phyloP scores from a whole-genome alignment of 2,888 invertebrate genomes.

The Trissolcus brochymenae region DNA sequence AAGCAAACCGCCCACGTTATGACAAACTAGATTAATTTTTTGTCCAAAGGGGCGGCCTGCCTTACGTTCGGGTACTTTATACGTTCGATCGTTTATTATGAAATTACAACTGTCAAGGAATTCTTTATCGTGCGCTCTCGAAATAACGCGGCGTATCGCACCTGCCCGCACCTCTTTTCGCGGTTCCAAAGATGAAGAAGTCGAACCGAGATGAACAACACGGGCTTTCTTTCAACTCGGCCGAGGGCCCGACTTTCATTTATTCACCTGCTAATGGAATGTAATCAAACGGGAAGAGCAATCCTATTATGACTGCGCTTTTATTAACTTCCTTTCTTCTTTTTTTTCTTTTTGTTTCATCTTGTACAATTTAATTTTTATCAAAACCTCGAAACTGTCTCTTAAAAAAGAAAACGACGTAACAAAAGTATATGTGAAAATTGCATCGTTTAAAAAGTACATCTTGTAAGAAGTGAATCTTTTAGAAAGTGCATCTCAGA shows the following conservation, averaged over 20 bases:
- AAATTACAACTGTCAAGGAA: constrained; percentile 73
- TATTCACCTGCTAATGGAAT: constrained; percentile 51
- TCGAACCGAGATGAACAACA: constrained; percentile 36
- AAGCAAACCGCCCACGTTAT: constrained; percentile 76
- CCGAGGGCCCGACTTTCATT: constrained; percentile 39
- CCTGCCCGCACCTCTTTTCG: constrained; percentile 59
- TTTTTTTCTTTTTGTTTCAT: background rate
- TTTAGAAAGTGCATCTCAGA: no score
- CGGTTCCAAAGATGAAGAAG: constrained; percentile 52
- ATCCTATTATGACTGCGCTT: constrained; percentile 5
- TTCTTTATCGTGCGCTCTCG: constrained; percentile 56
- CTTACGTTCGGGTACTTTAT: constrained; percentile 43
- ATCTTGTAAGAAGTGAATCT: no score
- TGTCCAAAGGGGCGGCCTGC: constrained; percentile 65
- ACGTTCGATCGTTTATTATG: constrained; percentile 73
- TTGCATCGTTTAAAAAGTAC: no score
- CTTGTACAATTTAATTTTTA: background rate
- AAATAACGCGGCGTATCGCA: constrained; percentile 59
- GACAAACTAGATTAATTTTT: constrained; percentile 77
- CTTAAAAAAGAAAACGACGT: no score
- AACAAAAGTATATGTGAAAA: no score
- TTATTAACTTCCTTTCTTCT: background rate
- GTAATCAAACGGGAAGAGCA: constrained; percentile 27
- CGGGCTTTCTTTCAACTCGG: constrained; percentile 17
- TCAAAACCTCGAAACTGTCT: background rate